Base-by-base conservation (phyloP, 2,888 invertebrate species). In the Nomada ferruginata region DNA sequence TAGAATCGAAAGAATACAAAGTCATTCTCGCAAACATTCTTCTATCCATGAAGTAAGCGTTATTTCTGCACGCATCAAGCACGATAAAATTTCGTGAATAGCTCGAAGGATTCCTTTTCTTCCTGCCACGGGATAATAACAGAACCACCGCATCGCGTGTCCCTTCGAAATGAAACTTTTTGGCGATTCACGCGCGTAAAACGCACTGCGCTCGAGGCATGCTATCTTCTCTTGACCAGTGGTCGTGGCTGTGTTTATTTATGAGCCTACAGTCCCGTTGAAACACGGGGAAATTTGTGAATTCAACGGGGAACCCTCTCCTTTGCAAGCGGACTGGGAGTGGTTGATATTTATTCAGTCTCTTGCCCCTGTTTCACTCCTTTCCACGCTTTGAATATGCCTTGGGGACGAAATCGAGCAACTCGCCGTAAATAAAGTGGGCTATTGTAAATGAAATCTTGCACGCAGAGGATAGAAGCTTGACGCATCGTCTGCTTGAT, bases 81-180 rank as follows among this genome's bases (percentile, higher is more conserved):
- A 23, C 42, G 44, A 60, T 47, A 36, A 26, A 42, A 11, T n/a
- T 13, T 23, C 42, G 3, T 13, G 13, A 26, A 59, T 57, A 11
- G 29, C 47, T 59, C 20, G 59, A 9, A 29, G 59, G 15, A 18
- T 20, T 29, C 47, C 59, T 44, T 59, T 50, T 70, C 44, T 18
- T 18, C n/a, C 23, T 57, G 69, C 57, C 36, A 59, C 13, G 13
- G 26, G 59, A 70, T 70, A 70, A 70, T 70, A 70, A 70, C 69
- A 70, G 69, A 59, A 57, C 59, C n/a, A 59, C 26, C 47, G 69
- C 69, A 70, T 70, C 69, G 69, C 69, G 69, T 70, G 69, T 70
- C 59, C 59, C 59, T 47, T 70, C 47, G 47, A 20, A 70, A 59
- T 70, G 44, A 53, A 36, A 29, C 47, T 70, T n/a, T 44, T 47